Base-by-base conservation (phyloP, 2,888 invertebrate genomes). In the Julus scandinavius region DNA sequence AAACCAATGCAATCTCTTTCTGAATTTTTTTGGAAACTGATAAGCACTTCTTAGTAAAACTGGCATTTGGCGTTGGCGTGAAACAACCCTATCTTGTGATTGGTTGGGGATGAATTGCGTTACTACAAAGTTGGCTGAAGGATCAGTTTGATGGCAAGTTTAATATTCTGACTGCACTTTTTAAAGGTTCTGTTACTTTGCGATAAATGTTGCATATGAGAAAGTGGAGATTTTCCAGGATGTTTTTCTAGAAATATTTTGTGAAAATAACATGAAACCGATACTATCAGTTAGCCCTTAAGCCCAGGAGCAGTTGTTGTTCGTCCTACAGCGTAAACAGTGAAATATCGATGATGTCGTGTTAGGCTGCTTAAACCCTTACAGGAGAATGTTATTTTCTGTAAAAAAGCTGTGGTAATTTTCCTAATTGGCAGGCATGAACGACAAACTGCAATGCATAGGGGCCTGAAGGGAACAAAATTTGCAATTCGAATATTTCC, bases 151-250 rank as follows among this genome's bases (percentile, higher is more conserved):
- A 20, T 29, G 29, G 9, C 9, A 6, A 11, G 72, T 72, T 72
- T 72, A 72, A 72, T 72, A 72, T 72, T 72, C 72, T 29, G 72
- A 29, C 72, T 72, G n/a, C 72, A 72, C 7, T 72, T 72, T 72
- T 72, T 72, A 9, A n/a, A 72, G 29, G 9, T 72, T 72, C 72
- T 72, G 72, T n/a, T 72, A 2, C 29, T 20, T 7, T 6, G 72
- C 72, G 72, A 72, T 72, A 72, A 29, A 7, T 72, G 72, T 72
- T 72, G 72, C 72, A 11, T 72, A n/a, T n/a, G 58, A 63, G 15
- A 63, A 63, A 63, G 58, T n/a, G 58, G 45, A 45, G 45, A 1
- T 13, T 20, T 9, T 63, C 7, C 9, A 72, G 20, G 29, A 6
- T 72, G 72, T 72, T 72, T 72, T 72, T n/a, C 72, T 72, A 20